These are phyloP conservation scores for Ataeniobius toweri DNA, from an alignment of 2,797 vertebrate species.

Conservation along the genomic window DNA sequence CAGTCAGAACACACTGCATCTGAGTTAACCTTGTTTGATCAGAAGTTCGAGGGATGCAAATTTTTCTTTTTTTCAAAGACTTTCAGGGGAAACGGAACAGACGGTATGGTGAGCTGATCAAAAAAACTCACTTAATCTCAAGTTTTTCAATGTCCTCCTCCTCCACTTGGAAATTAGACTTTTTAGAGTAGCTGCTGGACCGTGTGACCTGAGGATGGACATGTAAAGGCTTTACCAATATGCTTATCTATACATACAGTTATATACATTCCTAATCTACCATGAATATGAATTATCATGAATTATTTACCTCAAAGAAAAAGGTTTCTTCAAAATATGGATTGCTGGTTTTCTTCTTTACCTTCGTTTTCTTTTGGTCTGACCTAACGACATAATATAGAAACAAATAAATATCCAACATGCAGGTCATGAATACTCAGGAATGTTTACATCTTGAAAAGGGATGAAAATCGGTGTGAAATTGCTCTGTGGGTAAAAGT, in stretches of 20 bases:
- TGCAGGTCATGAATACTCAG: not conserved
- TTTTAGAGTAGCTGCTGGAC: constrained; percentile 94
- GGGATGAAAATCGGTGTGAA: not conserved
- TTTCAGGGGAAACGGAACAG: constrained; percentile 8
- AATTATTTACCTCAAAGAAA: constrained; percentile 90
- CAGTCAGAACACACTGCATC: constrained; percentile 69
- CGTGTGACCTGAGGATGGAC: constrained; percentile 87
- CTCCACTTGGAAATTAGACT: constrained; percentile 95
- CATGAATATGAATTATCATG: not conserved
- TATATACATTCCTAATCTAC: not conserved
- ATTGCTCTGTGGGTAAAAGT: not conserved
- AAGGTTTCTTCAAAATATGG: constrained; percentile 97
- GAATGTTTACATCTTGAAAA: not conserved
- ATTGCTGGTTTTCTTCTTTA: constrained; percentile 99
- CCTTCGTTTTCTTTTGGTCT: constrained; percentile 98
- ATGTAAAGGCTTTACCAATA: constrained; percentile 9
- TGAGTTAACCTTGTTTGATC: constrained; percentile 49
- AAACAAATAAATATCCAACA: not conserved
- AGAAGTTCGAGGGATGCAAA: constrained; percentile 12
- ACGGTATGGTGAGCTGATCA: not conserved
- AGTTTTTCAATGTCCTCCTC: constrained; percentile 98
- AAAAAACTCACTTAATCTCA: constrained; percentile 89
- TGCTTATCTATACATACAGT: not conserved
- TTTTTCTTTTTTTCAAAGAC: constrained; percentile 32
- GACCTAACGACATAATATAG: constrained; percentile 77